These are phyloP conservation scores for Neosalanx taihuensis DNA, from an alignment of 2,797 vertebrate species.

Conservation along the genomic window DNA sequence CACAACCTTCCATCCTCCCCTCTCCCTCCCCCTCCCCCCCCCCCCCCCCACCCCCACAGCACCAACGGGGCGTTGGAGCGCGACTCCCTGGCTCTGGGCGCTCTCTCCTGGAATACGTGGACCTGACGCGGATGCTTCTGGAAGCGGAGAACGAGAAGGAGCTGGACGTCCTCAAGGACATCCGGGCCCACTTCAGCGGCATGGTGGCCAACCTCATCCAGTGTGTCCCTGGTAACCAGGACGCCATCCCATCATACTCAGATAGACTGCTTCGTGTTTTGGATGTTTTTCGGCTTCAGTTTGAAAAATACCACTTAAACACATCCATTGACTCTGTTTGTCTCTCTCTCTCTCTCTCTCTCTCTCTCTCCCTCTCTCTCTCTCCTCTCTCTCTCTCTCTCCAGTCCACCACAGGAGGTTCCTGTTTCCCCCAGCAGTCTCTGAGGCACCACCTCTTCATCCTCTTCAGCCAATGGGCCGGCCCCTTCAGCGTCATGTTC, in stretches of 20 bases:
- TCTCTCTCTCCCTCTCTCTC: not conserved
- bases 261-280: not conserved
- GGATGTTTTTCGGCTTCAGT: not conserved
- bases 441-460: slow-evolving; percentile 97
- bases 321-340: not conserved
- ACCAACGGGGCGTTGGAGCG: slow-evolving; percentile 96
- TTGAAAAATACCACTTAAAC: not conserved
- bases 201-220: slow-evolving; percentile 99
- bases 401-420: slow-evolving; percentile 96
- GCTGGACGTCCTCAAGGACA: slow-evolving; percentile 96
- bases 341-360: slow-evolving; percentile 1
- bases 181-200: slow-evolving; percentile 96
- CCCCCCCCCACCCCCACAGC: slow-evolving; percentile 57
- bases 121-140: slow-evolving; percentile 95
- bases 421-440: slow-evolving; percentile 98
- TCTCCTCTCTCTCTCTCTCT: not conserved
- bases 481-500: slow-evolving; percentile 99
- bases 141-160: slow-evolving; percentile 99
- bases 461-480: slow-evolving; percentile 98
- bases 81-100: slow-evolving; percentile 91
- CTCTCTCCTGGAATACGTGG: slow-evolving; percentile 95
- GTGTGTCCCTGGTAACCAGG: slow-evolving; percentile 89
- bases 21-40: not conserved
- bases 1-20: not conserved
- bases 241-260: not conserved